Evolutionary conservation across 1,140 invertebrate species (phyloP), one percentile per base, ranked within the genome.

Genomic region (Polyergus mexicanus): DNA sequence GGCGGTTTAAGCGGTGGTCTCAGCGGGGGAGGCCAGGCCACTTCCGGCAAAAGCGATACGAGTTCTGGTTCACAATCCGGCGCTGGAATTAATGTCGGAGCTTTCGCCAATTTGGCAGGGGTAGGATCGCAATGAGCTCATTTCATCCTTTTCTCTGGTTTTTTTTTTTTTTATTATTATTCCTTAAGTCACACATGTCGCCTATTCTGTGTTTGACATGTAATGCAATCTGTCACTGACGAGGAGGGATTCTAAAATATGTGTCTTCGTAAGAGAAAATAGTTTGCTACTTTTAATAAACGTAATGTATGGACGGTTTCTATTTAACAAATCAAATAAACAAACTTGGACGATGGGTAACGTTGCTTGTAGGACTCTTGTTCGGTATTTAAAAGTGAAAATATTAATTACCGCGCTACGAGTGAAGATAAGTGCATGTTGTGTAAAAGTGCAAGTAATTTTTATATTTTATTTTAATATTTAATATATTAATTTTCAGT

Each of bases 1-100:
- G 83, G 75, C 19, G 41, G 90, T 74, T 85, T 58, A 44, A 76
- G 66, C 3, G 86, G 96, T 19, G 96, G 96, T 32, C 95, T 63
- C 95, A 95, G 96, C 3, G 95, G 95, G 65, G 91, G 94, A 16
- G 81, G 47, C 41, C 41, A 44, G 2, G 13, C 4, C 16, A 19
- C 47, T 51, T 19, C 47, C 16, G 47, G 47, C 47, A 3, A 4
- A 51, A 51, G 47, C 68, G 86, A 81, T 78, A 47, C 75, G 25
- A 69, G 41, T 19, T 66, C 91, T 6, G 90, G 92, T 68, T 93
- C 44, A 13, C 11, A 47, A 11, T 0, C 94, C 65, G 93, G 94
- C 74, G 92, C 94, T 63, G 95, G 95, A 44, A 35, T 88, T 63
- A 88, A 89, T 68, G 60, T 91, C 38, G 92, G 92, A 77, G 86